Conservation (phyloP, 2,797 vertebrate species). For the Sebastes trivittatus region DNA sequence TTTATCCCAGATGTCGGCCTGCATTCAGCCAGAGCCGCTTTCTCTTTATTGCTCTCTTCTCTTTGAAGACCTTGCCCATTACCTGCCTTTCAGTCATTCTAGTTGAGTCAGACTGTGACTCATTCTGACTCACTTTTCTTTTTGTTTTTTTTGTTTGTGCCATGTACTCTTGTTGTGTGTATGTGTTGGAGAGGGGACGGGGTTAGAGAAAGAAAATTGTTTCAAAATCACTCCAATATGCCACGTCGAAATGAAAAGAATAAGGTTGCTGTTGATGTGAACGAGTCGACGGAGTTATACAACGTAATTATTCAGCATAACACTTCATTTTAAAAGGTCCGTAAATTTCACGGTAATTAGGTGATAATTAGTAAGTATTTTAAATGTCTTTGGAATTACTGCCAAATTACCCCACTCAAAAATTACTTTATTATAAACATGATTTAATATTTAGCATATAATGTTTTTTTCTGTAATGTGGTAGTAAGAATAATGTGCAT, state of each 20-base stretch:
- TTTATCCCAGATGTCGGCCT: conserved; percentile 13
- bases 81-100: conserved; percentile 51
- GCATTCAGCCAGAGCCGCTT: conserved; percentile 15
- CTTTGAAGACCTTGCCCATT: conserved; percentile 48
- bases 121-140: conserved; percentile 54
- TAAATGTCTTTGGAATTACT: too few species aligned
- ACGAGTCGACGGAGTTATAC: not conserved
- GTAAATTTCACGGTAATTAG: too few species aligned
- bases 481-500: too few species aligned
- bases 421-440: too few species aligned
- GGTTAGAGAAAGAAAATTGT: not conserved
- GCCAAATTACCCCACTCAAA: too few species aligned
- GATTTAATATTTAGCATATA: too few species aligned
- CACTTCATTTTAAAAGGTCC: too few species aligned
- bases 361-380: too few species aligned
- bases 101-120: conserved; percentile 46
- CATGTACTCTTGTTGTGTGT: not conserved
- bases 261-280: not conserved
- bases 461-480: too few species aligned
- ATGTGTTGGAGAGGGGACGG: not conserved
- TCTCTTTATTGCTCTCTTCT: not conserved
- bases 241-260: not conserved
- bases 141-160: not conserved
- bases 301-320: not conserved
- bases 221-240: not conserved